Evolutionary conservation across 1,140 invertebrate species (phyloP).

Genomic region (Drosophila auraria): DNA sequence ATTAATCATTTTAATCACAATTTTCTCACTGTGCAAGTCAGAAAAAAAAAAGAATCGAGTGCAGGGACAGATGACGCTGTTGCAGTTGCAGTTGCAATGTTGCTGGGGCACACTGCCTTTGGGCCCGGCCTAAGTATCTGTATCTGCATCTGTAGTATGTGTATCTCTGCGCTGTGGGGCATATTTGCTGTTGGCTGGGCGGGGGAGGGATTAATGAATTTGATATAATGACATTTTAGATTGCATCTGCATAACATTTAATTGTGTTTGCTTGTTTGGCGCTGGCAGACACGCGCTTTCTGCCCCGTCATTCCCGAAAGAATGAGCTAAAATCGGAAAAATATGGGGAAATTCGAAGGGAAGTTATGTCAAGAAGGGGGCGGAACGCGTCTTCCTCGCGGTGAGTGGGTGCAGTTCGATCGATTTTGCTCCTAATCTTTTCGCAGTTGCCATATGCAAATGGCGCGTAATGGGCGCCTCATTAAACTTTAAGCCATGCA

Average conservation of each 20-base stretch:
- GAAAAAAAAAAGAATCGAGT: slow-evolving; percentile 61
- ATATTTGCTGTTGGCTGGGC: slow-evolving; percentile 21
- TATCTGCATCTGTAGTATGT: slow-evolving; percentile 46
- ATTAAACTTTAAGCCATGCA: slow-evolving; percentile 67
- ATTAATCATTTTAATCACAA: no score
- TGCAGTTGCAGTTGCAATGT: slow-evolving; percentile 61
- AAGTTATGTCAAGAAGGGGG: not conserved
- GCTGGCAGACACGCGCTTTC: slow-evolving; percentile 72
- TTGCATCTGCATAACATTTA: slow-evolving; percentile 84
- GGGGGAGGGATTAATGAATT: slow-evolving; percentile 78
- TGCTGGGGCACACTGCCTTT: slow-evolving; percentile 68
- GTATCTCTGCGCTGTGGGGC: slow-evolving; percentile 48
- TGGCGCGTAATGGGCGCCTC: slow-evolving; percentile 61
- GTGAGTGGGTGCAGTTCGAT: slow-evolving; percentile 54
- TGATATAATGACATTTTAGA: slow-evolving; percentile 84
- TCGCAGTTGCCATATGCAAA: slow-evolving; percentile 70
- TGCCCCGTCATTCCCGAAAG: slow-evolving; percentile 74
- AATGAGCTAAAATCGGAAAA: slow-evolving; percentile 52
- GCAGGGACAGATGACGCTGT: slow-evolving; percentile 70
- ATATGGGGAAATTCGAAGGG: slow-evolving; percentile 11
- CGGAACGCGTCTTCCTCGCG: not conserved
- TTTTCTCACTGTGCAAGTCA: slow-evolving; percentile 19
- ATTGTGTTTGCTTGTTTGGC: slow-evolving; percentile 79
- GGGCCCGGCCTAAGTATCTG: slow-evolving; percentile 53
- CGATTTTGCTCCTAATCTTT: slow-evolving; percentile 71